phyloP scores from a whole-genome alignment of 2,888 invertebrate genomes.

The Cheilosia impressa region DNA sequence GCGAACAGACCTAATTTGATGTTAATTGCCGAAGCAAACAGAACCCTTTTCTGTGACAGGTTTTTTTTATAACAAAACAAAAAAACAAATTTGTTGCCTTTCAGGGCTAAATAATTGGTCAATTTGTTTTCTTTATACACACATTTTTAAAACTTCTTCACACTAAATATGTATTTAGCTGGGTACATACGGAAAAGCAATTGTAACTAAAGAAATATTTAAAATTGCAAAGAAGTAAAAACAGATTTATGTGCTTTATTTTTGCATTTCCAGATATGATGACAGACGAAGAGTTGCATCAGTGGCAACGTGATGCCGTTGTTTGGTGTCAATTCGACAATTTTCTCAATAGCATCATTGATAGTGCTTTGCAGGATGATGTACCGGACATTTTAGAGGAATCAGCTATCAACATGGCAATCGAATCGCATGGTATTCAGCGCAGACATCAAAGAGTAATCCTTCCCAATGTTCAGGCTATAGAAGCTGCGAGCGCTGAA shows the following conservation, averaged over 20 bases:
- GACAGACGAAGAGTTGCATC: conserved; percentile 77
- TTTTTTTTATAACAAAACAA: too few relatives aligned
- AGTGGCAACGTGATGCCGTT: conserved; percentile 78
- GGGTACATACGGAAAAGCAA: conserved; percentile 50
- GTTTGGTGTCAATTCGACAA: conserved; percentile 78
- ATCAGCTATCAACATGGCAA: conserved; percentile 77
- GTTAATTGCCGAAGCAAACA: too few relatives aligned
- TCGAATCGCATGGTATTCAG: conserved; percentile 76
- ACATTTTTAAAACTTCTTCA: neutral
- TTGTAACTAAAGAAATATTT: conserved; percentile 24
- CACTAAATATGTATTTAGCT: conserved; percentile 38
- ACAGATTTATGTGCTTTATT: neutral
- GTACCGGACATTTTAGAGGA: conserved; percentile 66
- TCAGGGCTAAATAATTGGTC: too few relatives aligned
- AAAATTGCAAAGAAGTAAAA: neutral
- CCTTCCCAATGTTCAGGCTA: conserved; percentile 8
- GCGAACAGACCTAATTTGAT: too few relatives aligned
- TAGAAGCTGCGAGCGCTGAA: conserved; percentile 8
- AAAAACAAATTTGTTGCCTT: too few relatives aligned
- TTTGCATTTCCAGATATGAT: conserved; percentile 76
- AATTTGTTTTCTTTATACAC: too few relatives aligned
- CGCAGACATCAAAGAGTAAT: neutral
- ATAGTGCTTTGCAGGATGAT: conserved; percentile 36
- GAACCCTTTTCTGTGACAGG: too few relatives aligned
- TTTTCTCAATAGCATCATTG: conserved; percentile 77